Evolutionary conservation across 2,888 invertebrate species (phyloP), one percentile per base, ranked within the genome.

Genomic region (Epinotia ramella): DNA sequence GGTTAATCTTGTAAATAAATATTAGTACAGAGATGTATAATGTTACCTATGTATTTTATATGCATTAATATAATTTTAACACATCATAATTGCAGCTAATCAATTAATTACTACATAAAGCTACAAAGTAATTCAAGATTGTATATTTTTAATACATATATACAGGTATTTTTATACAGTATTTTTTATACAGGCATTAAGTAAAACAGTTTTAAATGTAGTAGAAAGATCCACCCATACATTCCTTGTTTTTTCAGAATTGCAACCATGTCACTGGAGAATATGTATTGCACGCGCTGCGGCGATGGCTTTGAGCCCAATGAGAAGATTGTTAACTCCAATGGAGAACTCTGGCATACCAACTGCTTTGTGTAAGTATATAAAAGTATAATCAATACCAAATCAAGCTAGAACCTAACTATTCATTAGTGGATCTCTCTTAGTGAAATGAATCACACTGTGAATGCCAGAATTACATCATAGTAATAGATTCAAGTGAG

Each of bases 281-380:
- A 97, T 86, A 99, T 99, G 97, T 96, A 97, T 87, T 99, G 99
- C 94, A 97, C 98, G 86, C 97, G 99, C 76, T 99, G 99, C 93
- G 97, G 97, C 78, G 99, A 99, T 86, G 99, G 99, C 5, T 99
- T 99, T 93, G 98, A 98, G 85, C 96, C 98, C 24, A 97, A 99
- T 88, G 99, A 99, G 90, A 99, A 99, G 92, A 99, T 99, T 88
- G 99, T 99, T 76, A 99, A 99, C 92, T 99, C 99, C 0, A 98
- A 98, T 86, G 99, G 99, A 74, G 99, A 99, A 92, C 96, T 99
- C 60, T 99, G 99, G 99, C 99, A 99, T 94, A 98, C 98, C 6
- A 98, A 98, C 85, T 99, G 99, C 91, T 99, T 99, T 95, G 99
- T 99, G 99, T 99, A 95, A 96, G 97, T 96, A 80, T 13, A 2